Evolutionary conservation across 2,113 vertebrate species (phyloP).

Genomic region (Jacana jacana): DNA sequence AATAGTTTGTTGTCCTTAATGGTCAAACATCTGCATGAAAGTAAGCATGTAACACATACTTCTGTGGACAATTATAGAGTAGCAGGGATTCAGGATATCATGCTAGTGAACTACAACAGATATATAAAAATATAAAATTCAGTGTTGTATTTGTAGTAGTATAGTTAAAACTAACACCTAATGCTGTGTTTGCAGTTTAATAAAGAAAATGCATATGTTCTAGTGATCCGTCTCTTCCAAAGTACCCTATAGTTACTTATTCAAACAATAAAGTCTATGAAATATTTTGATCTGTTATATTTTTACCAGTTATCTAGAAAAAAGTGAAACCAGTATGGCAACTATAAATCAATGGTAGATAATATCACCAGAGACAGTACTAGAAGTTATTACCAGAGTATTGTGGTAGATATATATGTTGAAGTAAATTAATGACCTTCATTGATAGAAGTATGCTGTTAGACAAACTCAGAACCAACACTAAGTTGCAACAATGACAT

Average conservation of each 20-base stretch:
- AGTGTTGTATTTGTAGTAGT: neutral
- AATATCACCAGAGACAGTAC: neutral
- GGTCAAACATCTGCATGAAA: neutral
- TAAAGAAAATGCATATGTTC: neutral
- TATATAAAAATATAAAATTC: neutral
- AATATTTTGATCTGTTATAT: neutral
- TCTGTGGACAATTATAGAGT: neutral
- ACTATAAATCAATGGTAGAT: neutral
- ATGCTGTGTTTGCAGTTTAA: neutral
- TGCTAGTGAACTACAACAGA: neutral
- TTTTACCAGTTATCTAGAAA: neutral
- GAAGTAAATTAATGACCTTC: neutral
- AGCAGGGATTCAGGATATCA: neutral
- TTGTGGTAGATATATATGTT: fast-evolving
- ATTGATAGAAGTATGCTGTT: neutral
- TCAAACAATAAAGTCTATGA: neutral
- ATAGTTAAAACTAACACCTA: neutral
- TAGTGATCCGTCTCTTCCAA: neutral
- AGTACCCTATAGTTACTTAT: neutral
- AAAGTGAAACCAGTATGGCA: neutral
- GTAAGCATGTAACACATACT: neutral
- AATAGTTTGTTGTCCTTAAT: neutral
- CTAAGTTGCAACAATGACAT: neutral
- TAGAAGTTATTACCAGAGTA: neutral
- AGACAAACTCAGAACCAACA: neutral